Percentiles rank a stretch among this genome's conserved stretches.
phyloP scores from a whole-genome alignment of 2,797 vertebrate species.

The Fistularia tabacaria region DNA sequence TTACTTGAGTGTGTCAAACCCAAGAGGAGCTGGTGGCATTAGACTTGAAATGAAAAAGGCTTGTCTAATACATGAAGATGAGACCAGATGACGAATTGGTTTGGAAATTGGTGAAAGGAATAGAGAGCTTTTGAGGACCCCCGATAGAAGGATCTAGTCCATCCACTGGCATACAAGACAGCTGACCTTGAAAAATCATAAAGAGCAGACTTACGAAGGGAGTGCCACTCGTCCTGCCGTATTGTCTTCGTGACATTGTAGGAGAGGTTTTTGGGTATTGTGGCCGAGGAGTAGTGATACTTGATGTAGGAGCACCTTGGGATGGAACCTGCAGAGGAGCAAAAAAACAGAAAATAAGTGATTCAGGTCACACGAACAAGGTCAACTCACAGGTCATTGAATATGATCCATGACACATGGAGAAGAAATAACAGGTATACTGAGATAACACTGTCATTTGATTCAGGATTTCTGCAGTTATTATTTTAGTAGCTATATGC shows the following conservation, averaged over 20 bases:
- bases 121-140: too few species aligned
- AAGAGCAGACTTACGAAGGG: constrained; percentile 86
- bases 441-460: constrained; percentile 14
- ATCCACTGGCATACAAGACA: background rate
- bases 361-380: background rate
- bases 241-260: constrained; percentile 98
- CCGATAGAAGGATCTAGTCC: too few species aligned
- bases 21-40: too few species aligned
- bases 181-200: background rate
- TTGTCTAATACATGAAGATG: too few species aligned
- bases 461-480: constrained; percentile 16
- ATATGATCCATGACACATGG: constrained; percentile 11
- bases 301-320: constrained; percentile 93
- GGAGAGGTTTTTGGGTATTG: constrained; percentile 94
- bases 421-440: background rate
- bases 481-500: constrained; percentile 17
- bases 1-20: too few species aligned
- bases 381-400: background rate
- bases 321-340: constrained; percentile 70
- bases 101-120: too few species aligned
- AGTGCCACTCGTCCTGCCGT: constrained; percentile 98
- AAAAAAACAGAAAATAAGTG: background rate
- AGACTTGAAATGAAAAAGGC: too few species aligned
- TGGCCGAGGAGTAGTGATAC: constrained; percentile 97
- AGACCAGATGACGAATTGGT: too few species aligned